phyloP scores from a whole-genome alignment of 2,888 invertebrate genomes.

The Noctua fimbriata region DNA sequence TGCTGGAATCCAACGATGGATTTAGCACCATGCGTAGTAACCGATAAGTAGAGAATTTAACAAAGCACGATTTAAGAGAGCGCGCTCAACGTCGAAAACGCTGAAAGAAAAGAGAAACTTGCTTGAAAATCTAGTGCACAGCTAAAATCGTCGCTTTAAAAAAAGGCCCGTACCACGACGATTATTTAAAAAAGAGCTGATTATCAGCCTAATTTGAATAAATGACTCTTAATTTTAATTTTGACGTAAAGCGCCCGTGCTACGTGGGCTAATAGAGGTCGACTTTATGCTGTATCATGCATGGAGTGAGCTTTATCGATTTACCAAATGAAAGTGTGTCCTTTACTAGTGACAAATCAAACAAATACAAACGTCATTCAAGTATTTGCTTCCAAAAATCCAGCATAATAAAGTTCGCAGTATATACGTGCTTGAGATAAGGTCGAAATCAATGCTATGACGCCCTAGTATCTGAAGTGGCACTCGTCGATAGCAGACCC shows the following conservation, averaged over 20 bases:
- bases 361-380: slow-evolving; percentile 18
- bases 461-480: slow-evolving; percentile 78
- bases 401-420: slow-evolving; percentile 59
- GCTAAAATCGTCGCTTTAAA: no score
- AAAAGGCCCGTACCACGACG: no score
- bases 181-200: no score
- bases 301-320: no score
- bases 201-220: neutral
- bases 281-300: neutral
- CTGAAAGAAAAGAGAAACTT: no score
- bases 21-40: neutral
- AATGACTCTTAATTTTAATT: neutral
- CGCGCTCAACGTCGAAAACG: no score
- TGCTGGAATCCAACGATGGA: neutral
- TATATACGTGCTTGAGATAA: slow-evolving; percentile 64
- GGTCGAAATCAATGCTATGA: slow-evolving; percentile 80
- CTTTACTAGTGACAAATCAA: slow-evolving; percentile 2
- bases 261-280: neutral
- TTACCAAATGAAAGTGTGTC: neutral
- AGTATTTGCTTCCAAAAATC: slow-evolving; percentile 41
- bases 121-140: no score
- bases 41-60: neutral
- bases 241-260: neutral
- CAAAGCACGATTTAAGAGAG: no score
- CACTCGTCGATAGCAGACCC: slow-evolving; percentile 66